phyloP scores from a whole-genome alignment of 2,888 invertebrate genomes.

The Catocala sponsa region DNA sequence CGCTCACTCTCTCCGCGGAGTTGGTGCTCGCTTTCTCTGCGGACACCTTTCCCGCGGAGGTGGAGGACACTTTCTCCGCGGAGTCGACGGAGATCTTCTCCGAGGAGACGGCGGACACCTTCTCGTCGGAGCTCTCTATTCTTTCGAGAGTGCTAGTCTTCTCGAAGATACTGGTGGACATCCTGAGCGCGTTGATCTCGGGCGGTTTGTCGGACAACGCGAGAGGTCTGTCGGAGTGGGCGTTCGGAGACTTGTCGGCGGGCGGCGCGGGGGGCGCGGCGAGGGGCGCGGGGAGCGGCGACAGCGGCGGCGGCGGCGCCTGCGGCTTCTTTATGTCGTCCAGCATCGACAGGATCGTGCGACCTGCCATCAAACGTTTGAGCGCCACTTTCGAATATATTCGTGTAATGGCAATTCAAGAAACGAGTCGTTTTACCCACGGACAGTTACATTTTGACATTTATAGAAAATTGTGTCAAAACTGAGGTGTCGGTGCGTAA shows the following conservation, averaged over 20 bases:
- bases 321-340: slow-evolving; percentile 79
- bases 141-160: slow-evolving; percentile 63
- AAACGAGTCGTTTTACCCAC: too few species aligned
- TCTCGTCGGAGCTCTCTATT: slow-evolving; percentile 61
- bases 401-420: too few species aligned
- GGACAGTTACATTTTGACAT: too few species aligned
- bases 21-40: too few species aligned
- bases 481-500: too few species aligned
- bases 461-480: too few species aligned
- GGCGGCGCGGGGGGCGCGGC: slow-evolving; percentile 1
- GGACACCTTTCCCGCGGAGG: too few species aligned
- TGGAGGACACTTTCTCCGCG: too few species aligned
- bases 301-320: slow-evolving; percentile 58
- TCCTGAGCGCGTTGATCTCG: slow-evolving; percentile 49
- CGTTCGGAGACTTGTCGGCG: slow-evolving; percentile 55
- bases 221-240: slow-evolving; percentile 40
- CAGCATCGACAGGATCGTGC: slow-evolving; percentile 77
- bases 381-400: too few species aligned
- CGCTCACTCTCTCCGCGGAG: too few species aligned
- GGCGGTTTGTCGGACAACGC: slow-evolving; percentile 52
- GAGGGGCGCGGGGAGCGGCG: neutral
- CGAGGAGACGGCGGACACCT: slow-evolving; percentile 15
- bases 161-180: slow-evolving; percentile 46
- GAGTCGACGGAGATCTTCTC: too few species aligned
- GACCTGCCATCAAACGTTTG: slow-evolving; percentile 58